Conservation (phyloP, 2,113 vertebrate genomes). For the Rallus limicola region DNA sequence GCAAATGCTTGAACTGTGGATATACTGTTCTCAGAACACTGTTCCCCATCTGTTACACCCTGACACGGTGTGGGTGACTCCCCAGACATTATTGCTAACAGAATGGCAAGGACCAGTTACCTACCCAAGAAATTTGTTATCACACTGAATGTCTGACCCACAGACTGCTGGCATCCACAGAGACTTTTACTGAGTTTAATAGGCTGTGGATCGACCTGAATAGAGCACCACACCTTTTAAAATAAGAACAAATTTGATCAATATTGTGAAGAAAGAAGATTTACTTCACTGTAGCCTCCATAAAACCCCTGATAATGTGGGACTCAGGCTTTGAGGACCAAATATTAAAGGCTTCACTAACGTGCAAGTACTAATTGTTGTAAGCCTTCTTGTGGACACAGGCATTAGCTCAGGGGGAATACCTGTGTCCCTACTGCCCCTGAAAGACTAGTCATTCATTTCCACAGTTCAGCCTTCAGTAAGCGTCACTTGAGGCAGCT, state of each 20-base stretch:
- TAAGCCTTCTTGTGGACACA: neutral
- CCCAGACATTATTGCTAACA: neutral
- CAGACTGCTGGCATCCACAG: neutral
- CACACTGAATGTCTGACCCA: neutral
- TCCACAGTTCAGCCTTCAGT: neutral
- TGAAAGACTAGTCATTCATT: neutral
- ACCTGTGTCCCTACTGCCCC: neutral
- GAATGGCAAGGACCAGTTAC: neutral
- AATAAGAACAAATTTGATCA: slow-evolving; percentile 10
- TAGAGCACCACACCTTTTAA: neutral
- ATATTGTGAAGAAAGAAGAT: neutral
- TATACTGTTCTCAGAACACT: neutral
- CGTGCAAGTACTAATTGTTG: neutral
- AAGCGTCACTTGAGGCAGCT: neutral
- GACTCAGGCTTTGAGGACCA: neutral
- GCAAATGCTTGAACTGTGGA: neutral
- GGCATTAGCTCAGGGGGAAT: neutral
- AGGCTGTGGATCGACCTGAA: neutral
- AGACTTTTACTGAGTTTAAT: neutral
- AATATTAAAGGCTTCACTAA: neutral
- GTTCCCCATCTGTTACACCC: neutral
- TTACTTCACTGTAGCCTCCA: neutral
- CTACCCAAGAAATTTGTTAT: neutral
- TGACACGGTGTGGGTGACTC: neutral
- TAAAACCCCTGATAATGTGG: neutral